phyloP scores from a whole-genome alignment of 2,113 vertebrate species.

The Xiphorhynchus elegans region DNA sequence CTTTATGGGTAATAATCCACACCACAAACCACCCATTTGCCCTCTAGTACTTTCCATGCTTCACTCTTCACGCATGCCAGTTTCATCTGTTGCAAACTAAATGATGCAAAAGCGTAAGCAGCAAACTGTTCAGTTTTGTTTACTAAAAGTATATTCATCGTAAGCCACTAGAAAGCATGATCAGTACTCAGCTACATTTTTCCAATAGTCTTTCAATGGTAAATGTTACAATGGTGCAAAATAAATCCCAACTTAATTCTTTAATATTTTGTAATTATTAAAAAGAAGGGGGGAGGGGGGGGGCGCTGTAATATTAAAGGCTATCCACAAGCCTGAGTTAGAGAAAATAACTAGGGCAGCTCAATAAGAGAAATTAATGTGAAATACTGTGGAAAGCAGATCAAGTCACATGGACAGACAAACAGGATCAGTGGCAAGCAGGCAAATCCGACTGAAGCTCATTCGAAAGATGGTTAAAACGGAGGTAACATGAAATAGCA shows the following conservation, averaged over 20 bases:
- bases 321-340: background rate
- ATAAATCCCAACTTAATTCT: background rate
- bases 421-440: background rate
- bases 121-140: conserved; percentile 27
- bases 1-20: conserved; percentile 44
- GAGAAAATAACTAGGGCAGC: background rate
- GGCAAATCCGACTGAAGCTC: background rate
- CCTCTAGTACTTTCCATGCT: conserved; percentile 21
- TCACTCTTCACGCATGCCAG: background rate
- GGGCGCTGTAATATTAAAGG: background rate
- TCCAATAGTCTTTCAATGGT: background rate
- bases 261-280: background rate
- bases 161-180: conserved; percentile 7
- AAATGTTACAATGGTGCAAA: background rate
- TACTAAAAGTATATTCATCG: conserved; percentile 19
- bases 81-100: conserved; percentile 64
- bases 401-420: background rate
- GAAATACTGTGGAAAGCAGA: background rate
- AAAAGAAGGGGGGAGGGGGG: background rate
- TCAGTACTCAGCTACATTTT: conserved; percentile 1
- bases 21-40: conserved; percentile 44
- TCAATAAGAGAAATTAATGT: background rate
- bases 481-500: background rate
- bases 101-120: conserved; percentile 19
- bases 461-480: background rate